Evolutionary conservation across 2,797 vertebrate species (phyloP), one percentile per base, ranked within the genome.

Genomic region (Nothura maculosa): DNA sequence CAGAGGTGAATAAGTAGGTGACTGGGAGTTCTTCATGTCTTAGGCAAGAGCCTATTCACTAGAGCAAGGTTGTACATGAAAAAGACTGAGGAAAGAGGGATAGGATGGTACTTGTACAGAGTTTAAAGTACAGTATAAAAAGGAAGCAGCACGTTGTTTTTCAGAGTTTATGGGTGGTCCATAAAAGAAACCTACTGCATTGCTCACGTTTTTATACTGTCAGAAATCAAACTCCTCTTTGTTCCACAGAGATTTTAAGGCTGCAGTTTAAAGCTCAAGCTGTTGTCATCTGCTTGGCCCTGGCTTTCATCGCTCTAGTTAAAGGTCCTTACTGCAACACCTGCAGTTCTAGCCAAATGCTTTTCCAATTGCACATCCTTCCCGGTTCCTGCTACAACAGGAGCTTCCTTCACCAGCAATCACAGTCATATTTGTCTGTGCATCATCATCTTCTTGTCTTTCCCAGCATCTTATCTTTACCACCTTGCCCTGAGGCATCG

Each of bases 71-170:
- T 52, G 1, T 1, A 47, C 14, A 25, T 10, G 4, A 68, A 54
- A 66, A 40, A 40, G 19, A 16, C 18, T 28, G 34, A 45, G 43
- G 62, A 34, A 67, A 76, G 27, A 21, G 7, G 9, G 18, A 57
- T 2, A 6, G 21, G 3, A 11, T 21, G 6, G 28, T 66, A 50
- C 15, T 75, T 54, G 12, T 2, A n/a, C n/a, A 0, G 22, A 36
- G 14, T 42, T 64, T 16, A 54, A 24, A 38, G 27, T 14, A 6
- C 34, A 82, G 9, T 28, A 57, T 7, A 47, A 34, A 54, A 36
- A 36, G 45, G 9, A 30, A 27, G 18, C 62, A 47, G 24, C 24
- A 40, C 50, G 14, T 6, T 40, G 10, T 36, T 75, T 73, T 70
- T 52, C 30, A n/a, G 64, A 75, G 20, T 64, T 81, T 75, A 72